Base-by-base conservation (phyloP, 2,113 vertebrate genomes). In the Erythrocercus mccallii region DNA sequence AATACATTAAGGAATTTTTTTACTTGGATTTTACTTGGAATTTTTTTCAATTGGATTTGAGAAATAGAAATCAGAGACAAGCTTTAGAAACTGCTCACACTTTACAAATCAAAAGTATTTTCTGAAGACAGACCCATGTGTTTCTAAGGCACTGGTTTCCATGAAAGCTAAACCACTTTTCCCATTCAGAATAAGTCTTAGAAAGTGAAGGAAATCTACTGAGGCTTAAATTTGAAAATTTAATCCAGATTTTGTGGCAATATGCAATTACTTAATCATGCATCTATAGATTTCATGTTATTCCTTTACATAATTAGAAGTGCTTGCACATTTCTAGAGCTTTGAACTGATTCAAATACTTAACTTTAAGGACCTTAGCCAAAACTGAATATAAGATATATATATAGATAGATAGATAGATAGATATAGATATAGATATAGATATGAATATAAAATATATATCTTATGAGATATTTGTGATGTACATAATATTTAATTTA, bases 1-100 rank as follows among this genome's bases (percentile, higher is more conserved):
- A 96, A 94, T 94, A 84, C 65, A 92, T 94, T 95, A 89, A 78
- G 84, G 25, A 65, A 13, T 53, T 69, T 82, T 96, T 94, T 70
- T 31, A 56, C 15, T 88, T 90, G 80, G 65, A n/a, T n/a, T n/a
- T n/a, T n/a, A n/a, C n/a, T n/a, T n/a, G n/a, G n/a, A n/a, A n/a
- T n/a, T 53, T 69, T 82, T 96, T 94, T 70, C 28, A 56, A 13
- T 88, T 90, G 80, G 65, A 81, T 86, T 85, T 93, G 68, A 85
- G 65, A 78, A 74, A 8, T 28, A 25, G 33, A 87, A 85, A 80
- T 37, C 24, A 33, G 24, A 93, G 11, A 86, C 38, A 78, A 73
- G 53, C 28, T 73, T 84, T 94, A 87, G 27, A 37, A 86, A 74
- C 9, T 11, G 16, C 25, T 94, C 25, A 79, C 64, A 76, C 13